Evolutionary conservation across 2,888 invertebrate genomes (phyloP).

Genomic region (Amitus sp.): DNA sequence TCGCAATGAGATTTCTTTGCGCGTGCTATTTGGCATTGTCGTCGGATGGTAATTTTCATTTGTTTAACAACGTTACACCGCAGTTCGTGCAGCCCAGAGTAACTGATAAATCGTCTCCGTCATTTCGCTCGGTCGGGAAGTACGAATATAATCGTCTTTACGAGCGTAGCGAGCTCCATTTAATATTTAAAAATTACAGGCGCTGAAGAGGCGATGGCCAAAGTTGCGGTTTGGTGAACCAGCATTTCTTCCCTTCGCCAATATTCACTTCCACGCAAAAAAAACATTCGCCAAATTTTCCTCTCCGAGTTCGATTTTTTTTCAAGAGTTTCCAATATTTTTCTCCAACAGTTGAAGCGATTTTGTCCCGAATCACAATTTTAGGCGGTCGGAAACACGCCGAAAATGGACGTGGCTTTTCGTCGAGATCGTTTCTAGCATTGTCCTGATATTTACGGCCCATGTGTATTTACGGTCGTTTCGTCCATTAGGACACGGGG

Average conservation of each 20-base stretch:
- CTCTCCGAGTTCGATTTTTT: no score
- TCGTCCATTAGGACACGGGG: conserved; percentile 29
- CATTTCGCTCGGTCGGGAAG: conserved; percentile 42
- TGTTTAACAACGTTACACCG: neutral
- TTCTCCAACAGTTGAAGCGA: no score
- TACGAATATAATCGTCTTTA: conserved; percentile 55
- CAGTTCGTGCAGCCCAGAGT: neutral
- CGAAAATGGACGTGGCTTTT: neutral
- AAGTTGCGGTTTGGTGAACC: conserved; percentile 55
- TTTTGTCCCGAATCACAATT: no score
- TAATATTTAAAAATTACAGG: conserved; percentile 63
- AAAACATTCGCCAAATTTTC: no score
- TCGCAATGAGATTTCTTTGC: neutral
- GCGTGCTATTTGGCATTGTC: neutral
- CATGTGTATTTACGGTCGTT: conserved; percentile 11
- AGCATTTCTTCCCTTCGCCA: conserved; percentile 29
- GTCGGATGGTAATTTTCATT: no score
- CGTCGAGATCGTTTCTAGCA: neutral
- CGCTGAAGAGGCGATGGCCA: conserved; percentile 59
- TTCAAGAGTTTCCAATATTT: no score
- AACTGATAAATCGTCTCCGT: conserved; percentile 37
- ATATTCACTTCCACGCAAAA: conserved; percentile 33
- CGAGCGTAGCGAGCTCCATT: conserved; percentile 58
- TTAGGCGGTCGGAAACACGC: no score
- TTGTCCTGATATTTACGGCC: conserved; percentile 1